phyloP scores from a whole-genome alignment of 2,797 vertebrate species.

The Premnoplex brunnescens region DNA sequence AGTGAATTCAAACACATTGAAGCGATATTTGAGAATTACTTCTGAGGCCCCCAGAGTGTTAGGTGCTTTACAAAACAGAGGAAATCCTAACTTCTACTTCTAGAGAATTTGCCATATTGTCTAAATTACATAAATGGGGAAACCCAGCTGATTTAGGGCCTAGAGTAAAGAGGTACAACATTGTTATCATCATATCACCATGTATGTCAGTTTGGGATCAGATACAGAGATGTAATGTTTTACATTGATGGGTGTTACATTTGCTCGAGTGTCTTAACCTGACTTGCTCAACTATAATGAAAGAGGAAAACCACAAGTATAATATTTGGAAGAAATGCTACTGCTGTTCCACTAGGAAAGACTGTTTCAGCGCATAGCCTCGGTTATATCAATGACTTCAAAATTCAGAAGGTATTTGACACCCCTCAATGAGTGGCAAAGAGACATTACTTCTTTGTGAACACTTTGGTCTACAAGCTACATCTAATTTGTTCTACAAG shows the following conservation, averaged over 20 bases:
- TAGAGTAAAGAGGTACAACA: neutral
- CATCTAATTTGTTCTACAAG: neutral
- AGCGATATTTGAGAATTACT: neutral
- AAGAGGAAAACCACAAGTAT: neutral
- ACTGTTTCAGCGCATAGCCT: neutral
- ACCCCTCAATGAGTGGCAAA: neutral
- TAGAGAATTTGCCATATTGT: neutral
- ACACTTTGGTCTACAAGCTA: neutral
- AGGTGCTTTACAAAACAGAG: neutral
- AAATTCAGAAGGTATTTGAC: neutral
- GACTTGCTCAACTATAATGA: neutral
- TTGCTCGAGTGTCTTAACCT: neutral
- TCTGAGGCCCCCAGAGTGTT: neutral
- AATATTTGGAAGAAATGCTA: neutral
- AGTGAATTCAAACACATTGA: slow-evolving; percentile 5
- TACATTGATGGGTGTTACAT: neutral
- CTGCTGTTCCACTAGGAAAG: neutral
- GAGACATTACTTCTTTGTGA: neutral
- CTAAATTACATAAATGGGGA: neutral
- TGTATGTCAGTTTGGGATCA: neutral
- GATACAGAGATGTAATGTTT: neutral
- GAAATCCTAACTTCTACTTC: neutral
- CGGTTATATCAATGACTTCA: neutral
- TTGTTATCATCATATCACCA: neutral
- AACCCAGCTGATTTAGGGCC: neutral